phyloP scores from a whole-genome alignment of 2,113 vertebrate species.

The Neomonachus schauinslandi region DNA sequence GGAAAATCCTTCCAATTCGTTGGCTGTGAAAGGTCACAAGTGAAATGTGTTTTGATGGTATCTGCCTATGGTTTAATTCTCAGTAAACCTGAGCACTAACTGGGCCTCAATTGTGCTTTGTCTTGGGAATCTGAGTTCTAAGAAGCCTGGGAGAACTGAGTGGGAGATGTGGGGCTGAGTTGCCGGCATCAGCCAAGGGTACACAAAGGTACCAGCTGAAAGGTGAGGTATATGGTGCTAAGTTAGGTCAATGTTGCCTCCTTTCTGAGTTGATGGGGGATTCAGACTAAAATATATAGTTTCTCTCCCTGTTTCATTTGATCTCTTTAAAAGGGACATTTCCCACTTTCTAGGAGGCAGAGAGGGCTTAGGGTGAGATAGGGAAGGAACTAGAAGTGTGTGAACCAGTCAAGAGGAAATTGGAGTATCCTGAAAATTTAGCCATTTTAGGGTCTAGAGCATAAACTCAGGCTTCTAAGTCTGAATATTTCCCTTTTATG shows the following conservation, averaged over 20 bases:
- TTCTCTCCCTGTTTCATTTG: conserved; percentile 80
- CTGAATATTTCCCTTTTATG: conserved; percentile 33
- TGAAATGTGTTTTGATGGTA: conserved; percentile 91
- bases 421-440: conserved; percentile 74
- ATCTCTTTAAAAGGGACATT: conserved; percentile 77
- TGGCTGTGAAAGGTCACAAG: conserved; percentile 91
- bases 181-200: conserved; percentile 51
- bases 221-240: conserved; percentile 69
- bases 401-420: conserved; percentile 79
- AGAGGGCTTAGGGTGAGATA: conserved; percentile 76
- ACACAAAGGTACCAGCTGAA: conserved; percentile 75
- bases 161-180: conserved; percentile 73
- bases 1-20: conserved; percentile 89
- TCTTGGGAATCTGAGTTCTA: conserved; percentile 81
- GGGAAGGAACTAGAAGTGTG: conserved; percentile 81
- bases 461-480: neutral
- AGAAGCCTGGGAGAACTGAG: conserved; percentile 81
- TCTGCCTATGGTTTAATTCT: conserved; percentile 87
- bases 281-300: conserved; percentile 80
- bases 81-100: conserved; percentile 86
- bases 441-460: conserved; percentile 33
- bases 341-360: conserved; percentile 78
- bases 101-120: conserved; percentile 87
- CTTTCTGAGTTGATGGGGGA: conserved; percentile 74
- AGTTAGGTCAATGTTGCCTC: conserved; percentile 71